Evolutionary conservation across 2,797 vertebrate genomes (phyloP).

Genomic region (Anguilla marmorata): DNA sequence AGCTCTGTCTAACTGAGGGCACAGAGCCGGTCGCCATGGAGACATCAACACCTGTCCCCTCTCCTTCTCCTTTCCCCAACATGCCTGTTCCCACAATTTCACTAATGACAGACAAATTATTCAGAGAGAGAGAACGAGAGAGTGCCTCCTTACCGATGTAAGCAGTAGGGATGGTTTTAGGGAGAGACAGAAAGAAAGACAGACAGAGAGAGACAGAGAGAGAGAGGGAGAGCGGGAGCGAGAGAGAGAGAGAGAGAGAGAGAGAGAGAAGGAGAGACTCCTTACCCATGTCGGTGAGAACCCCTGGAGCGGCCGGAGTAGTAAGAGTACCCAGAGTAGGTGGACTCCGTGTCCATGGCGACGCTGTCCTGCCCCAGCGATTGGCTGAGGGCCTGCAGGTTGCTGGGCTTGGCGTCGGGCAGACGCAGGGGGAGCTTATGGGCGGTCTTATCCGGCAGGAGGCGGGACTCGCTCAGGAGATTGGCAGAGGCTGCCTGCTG

Average conservation of each 20-base stretch:
- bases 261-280: not conserved
- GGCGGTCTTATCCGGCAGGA: slow-evolving; percentile 49
- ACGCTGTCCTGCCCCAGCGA: slow-evolving; percentile 51
- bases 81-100: not conserved
- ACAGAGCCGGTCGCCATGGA: not conserved
- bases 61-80: not conserved
- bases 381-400: slow-evolving; percentile 46
- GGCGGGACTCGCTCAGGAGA: slow-evolving; percentile 59
- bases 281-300: slow-evolving; percentile 81
- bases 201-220: slow-evolving; percentile 25
- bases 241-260: not conserved
- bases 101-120: not conserved
- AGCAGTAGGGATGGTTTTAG: not conserved
- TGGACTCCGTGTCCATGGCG: slow-evolving; percentile 96
- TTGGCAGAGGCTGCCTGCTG: slow-evolving; percentile 53
- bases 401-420: slow-evolving; percentile 55
- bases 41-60: not conserved
- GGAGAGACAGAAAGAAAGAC: not conserved
- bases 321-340: slow-evolving; percentile 94
- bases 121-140: not conserved
- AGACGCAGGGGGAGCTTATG: slow-evolving; percentile 50
- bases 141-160: not conserved
- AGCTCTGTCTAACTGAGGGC: not conserved
- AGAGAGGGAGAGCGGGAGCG: not conserved
- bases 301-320: slow-evolving; percentile 91